Conservation (phyloP, 2,797 vertebrate species). For the Poliocrania exsul region DNA sequence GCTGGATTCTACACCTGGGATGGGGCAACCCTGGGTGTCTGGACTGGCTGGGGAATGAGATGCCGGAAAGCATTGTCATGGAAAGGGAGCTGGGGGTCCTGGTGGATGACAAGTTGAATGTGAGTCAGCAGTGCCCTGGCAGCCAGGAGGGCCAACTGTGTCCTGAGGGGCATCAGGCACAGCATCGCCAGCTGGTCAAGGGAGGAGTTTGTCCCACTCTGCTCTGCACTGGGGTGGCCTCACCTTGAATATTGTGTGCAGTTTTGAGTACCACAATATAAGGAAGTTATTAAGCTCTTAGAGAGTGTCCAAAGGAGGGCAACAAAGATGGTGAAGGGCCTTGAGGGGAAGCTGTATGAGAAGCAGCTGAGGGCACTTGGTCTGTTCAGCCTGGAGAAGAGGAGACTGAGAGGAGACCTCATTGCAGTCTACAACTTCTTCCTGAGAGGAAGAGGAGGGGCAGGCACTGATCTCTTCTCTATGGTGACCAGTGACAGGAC, state of each 20-base stretch:
- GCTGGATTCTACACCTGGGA: background rate
- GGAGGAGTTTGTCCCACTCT: background rate
- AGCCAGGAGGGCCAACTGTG: background rate
- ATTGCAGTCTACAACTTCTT: background rate
- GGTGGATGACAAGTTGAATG: background rate
- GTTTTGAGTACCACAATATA: background rate
- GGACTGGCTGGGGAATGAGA: background rate
- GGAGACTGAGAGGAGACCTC: background rate
- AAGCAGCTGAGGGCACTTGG: background rate
- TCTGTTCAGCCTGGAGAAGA: background rate
- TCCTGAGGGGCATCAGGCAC: background rate
- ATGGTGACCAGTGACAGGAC: background rate
- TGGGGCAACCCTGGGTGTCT: background rate
- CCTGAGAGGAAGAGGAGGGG: background rate
- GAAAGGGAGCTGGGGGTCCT: background rate
- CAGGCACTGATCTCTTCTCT: background rate
- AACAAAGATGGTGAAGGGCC: background rate
- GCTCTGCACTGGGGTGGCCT: background rate
- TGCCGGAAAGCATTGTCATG: background rate
- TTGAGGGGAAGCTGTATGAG: background rate
- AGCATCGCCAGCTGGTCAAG: rapidly evolving
- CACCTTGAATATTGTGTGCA: background rate
- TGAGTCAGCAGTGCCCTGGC: background rate
- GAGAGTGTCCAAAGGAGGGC: background rate
- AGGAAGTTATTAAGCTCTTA: background rate